These are phyloP conservation scores for Biston stratarius DNA, from an alignment of 2,888 invertebrate genomes.

Conservation along the genomic window DNA sequence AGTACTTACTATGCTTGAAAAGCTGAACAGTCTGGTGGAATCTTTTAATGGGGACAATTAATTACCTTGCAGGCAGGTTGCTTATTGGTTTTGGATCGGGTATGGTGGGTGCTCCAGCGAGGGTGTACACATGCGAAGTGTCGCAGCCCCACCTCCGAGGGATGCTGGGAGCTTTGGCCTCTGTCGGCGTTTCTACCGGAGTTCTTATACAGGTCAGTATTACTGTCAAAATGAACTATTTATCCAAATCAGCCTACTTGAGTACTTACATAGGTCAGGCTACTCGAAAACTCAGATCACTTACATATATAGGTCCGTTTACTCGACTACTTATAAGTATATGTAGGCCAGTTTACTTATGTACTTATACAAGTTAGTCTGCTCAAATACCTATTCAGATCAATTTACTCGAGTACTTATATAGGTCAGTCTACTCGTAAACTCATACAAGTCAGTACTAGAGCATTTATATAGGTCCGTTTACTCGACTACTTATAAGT, in stretches of 20 bases:
- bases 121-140: constrained; percentile 90
- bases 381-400: too few species aligned
- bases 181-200: constrained; percentile 91
- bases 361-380: too few species aligned
- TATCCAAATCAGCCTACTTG: too few species aligned
- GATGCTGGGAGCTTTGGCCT: constrained; percentile 90
- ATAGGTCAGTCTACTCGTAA: too few species aligned
- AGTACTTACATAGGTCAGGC: too few species aligned
- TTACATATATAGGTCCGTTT: too few species aligned
- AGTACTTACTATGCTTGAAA: too few species aligned
- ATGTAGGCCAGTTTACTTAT: neutral
- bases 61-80: constrained; percentile 77
- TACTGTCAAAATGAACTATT: too few species aligned
- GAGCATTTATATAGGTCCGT: constrained; percentile 84
- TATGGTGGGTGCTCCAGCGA: constrained; percentile 90
- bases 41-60: neutral
- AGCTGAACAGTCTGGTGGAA: neutral
- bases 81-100: constrained; percentile 90
- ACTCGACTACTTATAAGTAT: neutral
- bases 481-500: neutral
- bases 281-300: too few species aligned
- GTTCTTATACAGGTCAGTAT: constrained; percentile 80
- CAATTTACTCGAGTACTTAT: too few species aligned
- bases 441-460: too few species aligned
- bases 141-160: constrained; percentile 92